Evolutionary conservation across 1,140 invertebrate genomes (phyloP).

Genomic region (Cydia splendana): DNA sequence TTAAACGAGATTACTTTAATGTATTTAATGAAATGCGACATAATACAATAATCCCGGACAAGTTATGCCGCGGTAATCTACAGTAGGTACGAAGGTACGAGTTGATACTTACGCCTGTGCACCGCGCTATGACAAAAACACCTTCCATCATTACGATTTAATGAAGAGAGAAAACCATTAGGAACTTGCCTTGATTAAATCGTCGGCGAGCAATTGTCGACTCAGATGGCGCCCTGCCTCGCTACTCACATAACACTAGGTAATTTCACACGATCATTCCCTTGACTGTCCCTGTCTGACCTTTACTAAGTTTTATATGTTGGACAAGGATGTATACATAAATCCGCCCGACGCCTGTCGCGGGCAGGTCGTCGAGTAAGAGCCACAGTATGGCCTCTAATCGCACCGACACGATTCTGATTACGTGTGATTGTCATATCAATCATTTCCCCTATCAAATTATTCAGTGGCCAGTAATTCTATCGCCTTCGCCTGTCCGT

Average conservation of each 20-base stretch:
- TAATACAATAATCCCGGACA: not conserved
- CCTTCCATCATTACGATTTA: slow-evolving; percentile 74
- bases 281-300: not conserved
- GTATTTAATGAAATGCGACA: not conserved
- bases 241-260: not conserved
- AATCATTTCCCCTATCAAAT: slow-evolving; percentile 79
- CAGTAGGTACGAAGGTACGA: not conserved
- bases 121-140: slow-evolving; percentile 60
- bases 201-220: slow-evolving; percentile 69
- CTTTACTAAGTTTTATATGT: not conserved
- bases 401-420: slow-evolving; percentile 73
- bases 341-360: slow-evolving; percentile 40
- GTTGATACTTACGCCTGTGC: not conserved
- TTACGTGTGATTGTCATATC: slow-evolving; percentile 77
- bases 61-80: slow-evolving; percentile 11
- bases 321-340: not conserved
- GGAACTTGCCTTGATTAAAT: slow-evolving; percentile 74
- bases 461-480: slow-evolving; percentile 75
- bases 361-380: slow-evolving; percentile 36
- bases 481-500: slow-evolving; percentile 59
- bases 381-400: slow-evolving; percentile 55
- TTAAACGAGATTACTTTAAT: not conserved
- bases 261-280: not conserved
- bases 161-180: slow-evolving; percentile 76
- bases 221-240: slow-evolving; percentile 52